Base-by-base conservation (phyloP, 1,140 invertebrate genomes). In the Anastrepha ludens region DNA sequence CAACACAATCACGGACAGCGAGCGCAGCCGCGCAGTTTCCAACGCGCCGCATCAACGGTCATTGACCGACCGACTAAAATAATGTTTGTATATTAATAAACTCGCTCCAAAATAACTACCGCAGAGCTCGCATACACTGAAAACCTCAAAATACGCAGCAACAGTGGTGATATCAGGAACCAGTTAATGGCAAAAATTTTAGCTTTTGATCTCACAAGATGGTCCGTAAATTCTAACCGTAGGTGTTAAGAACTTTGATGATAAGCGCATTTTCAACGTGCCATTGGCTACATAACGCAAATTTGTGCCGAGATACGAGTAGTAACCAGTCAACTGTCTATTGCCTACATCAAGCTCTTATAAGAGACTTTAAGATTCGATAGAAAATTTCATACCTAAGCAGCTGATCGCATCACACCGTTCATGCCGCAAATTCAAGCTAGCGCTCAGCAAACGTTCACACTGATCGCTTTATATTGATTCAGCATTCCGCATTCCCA, bases 61-160 rank as follows among this genome's bases (percentile, higher is more conserved):
- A 92, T 92, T 92, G 91, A 92, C 91, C 91, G 91, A 92, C 91
- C 91, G 91, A 92, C 91, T 92, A 92, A 92, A 81, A 81, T 81
- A 81, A 47, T 55, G 74, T 41, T 81, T 50, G 74, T 74, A 41
- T 74, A 47, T 17, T 13, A 39, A 67, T 67, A 15, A 17, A 74
- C n/a, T 9, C 41, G 41, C 67, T 74, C 41, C 41, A 74, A 74
- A 44, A 74, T 41, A 74, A 74, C 67, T 74, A 74, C 17, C 67
- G 67, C 67, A 62, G 67, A 74, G 67, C 44, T 41, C 67, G 15
- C 67, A 39, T n/a, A 39, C 29, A 41, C 3, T 17, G 62, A 3
- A 74, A 74, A 44, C 67, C 67, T 44, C 41, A 74, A 70, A 70
- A 39, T 39, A 3, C 67, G 39, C 67, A 41, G 67, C 67, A 4